Evolutionary conservation across 2,797 vertebrate species (phyloP), one percentile per base, ranked within the genome.

Genomic region (Mus minutoides): DNA sequence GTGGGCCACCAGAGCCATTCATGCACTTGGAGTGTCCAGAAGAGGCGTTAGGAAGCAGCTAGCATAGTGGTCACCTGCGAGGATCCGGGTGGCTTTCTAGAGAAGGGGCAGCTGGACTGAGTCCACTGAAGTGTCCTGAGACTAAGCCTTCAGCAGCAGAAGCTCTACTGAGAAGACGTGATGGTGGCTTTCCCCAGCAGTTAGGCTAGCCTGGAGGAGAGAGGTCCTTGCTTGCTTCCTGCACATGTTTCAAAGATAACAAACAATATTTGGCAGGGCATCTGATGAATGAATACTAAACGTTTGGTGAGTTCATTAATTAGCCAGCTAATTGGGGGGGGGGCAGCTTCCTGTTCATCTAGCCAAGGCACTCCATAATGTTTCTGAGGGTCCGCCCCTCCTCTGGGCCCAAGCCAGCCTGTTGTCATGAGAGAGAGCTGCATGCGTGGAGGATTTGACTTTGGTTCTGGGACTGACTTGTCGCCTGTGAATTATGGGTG

Each of bases 251-350:
- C 60, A 94, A 92, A 92, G 49, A 5, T 37, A 84, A 90, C 60
- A 73, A 87, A 64, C 64, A 31, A 82, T 78, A 49, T 90, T 37
- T 82, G 56, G 1, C 88, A 78, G 52, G 21, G 52, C 77, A 9
- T 87, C 93, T 88, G 80, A 89, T 31, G 75, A 90, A 89, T 31
- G 75, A 90, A 91, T 75, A 94, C 62, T 40, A 71, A 94, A 11
- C 46, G 22, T 87, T 90, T 52, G 34, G 9, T 40, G 16, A 87
- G 76, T 62, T 85, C 87, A 69, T 83, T 56, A 40, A 77, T 69
- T 83, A 49, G 71, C 73, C 87, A 56, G 94, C 56, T 88, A 83
- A 91, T 62, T 91, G 73, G 24, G 19, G 6, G 34, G n/a, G 43
- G 40, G 10, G 49, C n/a, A n/a, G n/a, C 17, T 21, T 17, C 43